These are phyloP conservation scores for Turdus rufiventris DNA, from an alignment of 2,113 vertebrate species.

Conservation along the genomic window DNA sequence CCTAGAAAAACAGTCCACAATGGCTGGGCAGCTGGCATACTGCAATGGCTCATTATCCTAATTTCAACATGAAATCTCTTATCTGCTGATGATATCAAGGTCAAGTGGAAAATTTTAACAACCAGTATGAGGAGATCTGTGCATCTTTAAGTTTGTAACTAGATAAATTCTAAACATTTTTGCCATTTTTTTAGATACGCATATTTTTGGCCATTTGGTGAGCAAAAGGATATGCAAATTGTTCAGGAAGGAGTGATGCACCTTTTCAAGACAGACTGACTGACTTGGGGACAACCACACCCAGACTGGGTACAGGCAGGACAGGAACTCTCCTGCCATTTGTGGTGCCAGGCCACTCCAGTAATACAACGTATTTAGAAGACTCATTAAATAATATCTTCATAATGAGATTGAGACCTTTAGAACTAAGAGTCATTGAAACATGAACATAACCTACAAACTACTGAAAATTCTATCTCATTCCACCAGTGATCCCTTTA, in stretches of 20 bases:
- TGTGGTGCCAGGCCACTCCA: background rate
- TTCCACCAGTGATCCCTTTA: background rate
- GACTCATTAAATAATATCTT: background rate
- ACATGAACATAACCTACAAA: fast-evolving
- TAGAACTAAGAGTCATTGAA: background rate
- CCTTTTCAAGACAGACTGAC: background rate
- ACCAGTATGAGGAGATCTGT: background rate
- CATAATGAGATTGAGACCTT: background rate
- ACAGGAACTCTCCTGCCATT: background rate
- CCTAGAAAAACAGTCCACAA: background rate
- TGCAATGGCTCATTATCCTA: background rate
- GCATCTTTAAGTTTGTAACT: background rate
- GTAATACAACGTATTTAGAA: background rate
- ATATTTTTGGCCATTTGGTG: background rate
- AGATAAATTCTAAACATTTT: background rate
- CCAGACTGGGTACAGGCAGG: background rate
- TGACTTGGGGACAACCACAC: background rate
- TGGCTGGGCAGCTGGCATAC: background rate
- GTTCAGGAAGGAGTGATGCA: background rate
- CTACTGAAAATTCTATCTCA: background rate
- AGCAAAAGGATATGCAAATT: background rate
- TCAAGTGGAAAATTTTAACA: background rate
- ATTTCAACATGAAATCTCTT: background rate
- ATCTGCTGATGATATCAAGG: background rate
- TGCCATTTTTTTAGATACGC: background rate